Base-by-base conservation (phyloP, 2,888 invertebrate species). In the Amblyteles armatorius region DNA sequence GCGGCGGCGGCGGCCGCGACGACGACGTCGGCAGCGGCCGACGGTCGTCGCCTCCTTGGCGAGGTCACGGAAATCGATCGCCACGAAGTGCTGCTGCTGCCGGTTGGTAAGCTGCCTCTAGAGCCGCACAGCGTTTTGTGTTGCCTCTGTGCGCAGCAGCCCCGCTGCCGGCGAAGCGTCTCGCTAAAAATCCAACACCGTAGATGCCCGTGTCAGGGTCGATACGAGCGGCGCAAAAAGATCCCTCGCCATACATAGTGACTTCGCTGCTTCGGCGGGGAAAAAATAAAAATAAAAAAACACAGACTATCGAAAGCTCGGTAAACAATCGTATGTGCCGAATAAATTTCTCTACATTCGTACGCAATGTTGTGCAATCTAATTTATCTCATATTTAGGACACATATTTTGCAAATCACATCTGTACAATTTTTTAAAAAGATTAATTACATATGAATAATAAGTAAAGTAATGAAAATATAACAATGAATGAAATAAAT, bases 41-140 rank as follows among this genome's bases (percentile, higher is more conserved):
- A 77, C 85, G 88, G 88, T 88, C 88, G 87, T 88, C 88, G 88
- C 88, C 88, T 88, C 84, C 88, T 88, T 87, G 88, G 87, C 87
- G 88, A 88, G 88, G 88, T 88, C 88, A 88, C 81, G 88, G 87
- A 88, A 88, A 88, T 88, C 88, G 88, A 88, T 87, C 85, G 85
- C 77, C 60, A 76, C 82, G 52, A 44, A 72, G 72, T 77, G 71
- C 80, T 76, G 76, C 74, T 68, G 76, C 78, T 82, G 50, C 57
- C 40, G 33, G 19, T 52, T 57, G 57, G 55, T 55, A 22, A 36
- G 48, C 29, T 48, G 44, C 44, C 44, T 44, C 65, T 63, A 33
- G 26, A 63, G 63, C 63, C 63, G 19, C 52, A 33, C 29, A 33
- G n/a, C 13, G 63, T 29, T 48, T 48, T n/a, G 33, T 60, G 36